Evolutionary conservation across 1,140 invertebrate species (phyloP).

Genomic region (Aphelinus atriplicis): DNA sequence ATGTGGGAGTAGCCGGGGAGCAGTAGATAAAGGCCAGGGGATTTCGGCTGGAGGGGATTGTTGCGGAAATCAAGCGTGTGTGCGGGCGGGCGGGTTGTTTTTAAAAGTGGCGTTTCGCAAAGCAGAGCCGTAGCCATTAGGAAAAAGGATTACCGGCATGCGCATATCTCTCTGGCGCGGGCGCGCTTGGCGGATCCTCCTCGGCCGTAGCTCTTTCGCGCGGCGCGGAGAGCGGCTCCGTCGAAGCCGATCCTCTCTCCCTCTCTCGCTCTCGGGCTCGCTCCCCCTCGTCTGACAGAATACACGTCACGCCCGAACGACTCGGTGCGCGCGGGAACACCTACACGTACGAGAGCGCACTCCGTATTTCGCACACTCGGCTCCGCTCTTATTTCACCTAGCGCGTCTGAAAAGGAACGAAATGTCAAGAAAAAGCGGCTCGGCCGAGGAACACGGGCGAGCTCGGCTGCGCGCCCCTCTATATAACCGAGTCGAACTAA

Average conservation of each 20-base stretch:
- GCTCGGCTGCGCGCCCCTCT: background rate
- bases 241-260: slow-evolving; percentile 33
- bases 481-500: slow-evolving; percentile 12
- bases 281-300: slow-evolving; percentile 47
- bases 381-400: background rate
- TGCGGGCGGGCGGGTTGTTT: slow-evolving; percentile 44
- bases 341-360: background rate
- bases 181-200: background rate
- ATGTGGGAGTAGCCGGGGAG: too few species aligned
- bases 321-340: slow-evolving; percentile 33
- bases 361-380: background rate
- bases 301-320: slow-evolving; percentile 57
- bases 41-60: background rate
- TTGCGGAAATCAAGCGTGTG: background rate
- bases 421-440: slow-evolving; percentile 2
- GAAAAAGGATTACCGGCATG: slow-evolving; percentile 24
- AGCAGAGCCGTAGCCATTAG: slow-evolving; percentile 49
- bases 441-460: background rate
- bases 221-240: background rate
- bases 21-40: too few species aligned
- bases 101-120: slow-evolving; percentile 50
- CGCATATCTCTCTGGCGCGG: slow-evolving; percentile 5
- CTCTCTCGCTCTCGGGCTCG: background rate
- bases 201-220: background rate
- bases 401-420: slow-evolving; percentile 1